Evolutionary conservation across 2,113 vertebrate genomes (phyloP).

Genomic region (Ptilorrhoa leucosticta): DNA sequence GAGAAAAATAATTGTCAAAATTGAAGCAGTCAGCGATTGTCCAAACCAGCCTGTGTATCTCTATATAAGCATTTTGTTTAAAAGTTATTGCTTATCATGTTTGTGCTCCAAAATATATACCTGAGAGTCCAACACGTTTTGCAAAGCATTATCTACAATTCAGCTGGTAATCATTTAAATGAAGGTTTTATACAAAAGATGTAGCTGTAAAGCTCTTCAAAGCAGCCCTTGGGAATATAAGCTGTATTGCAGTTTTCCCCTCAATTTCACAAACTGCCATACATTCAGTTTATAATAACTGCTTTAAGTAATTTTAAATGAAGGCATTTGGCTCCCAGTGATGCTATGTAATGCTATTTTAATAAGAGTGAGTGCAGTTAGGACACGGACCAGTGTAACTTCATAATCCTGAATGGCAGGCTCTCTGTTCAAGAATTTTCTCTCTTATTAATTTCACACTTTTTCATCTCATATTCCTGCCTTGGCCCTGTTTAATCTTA

Average conservation of each 20-base stretch:
- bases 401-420: background rate
- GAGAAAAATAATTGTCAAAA: background rate
- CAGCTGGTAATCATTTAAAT: background rate
- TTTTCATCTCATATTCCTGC: background rate
- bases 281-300: background rate
- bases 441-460: background rate
- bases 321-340: background rate
- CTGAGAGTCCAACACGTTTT: background rate
- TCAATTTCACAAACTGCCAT: background rate
- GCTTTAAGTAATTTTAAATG: background rate
- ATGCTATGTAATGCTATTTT: background rate
- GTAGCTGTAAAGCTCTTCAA: background rate
- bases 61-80: background rate
- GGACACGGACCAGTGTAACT: background rate
- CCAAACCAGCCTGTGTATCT: background rate
- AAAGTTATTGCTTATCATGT: background rate
- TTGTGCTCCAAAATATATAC: background rate
- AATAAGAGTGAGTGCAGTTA: rapidly evolving
- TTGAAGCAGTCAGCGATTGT: background rate
- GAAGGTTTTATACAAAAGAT: background rate
- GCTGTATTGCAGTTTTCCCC: background rate
- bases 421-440: background rate
- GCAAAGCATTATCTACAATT: background rate
- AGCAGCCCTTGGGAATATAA: background rate
- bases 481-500: background rate